Percentiles rank a stretch among this genome's conserved stretches.
Evolutionary conservation across 2,888 invertebrate species (phyloP).

Genomic region (Gandaritis pyraliata): DNA sequence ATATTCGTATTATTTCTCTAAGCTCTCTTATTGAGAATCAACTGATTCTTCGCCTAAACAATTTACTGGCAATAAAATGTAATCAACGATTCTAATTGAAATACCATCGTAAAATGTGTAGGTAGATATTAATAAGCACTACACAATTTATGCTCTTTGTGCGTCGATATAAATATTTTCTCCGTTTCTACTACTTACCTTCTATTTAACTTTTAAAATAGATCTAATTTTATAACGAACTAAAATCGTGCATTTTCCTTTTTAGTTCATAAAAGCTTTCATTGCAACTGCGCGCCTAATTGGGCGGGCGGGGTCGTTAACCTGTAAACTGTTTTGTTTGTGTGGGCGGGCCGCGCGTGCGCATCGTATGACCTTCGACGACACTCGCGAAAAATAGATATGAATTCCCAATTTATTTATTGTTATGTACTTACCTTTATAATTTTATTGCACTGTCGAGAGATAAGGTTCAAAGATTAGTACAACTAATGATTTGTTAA

Average conservation of each 20-base stretch:
- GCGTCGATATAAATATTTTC: neutral
- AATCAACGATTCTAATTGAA: slow-evolving; percentile 26
- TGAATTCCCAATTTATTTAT: slow-evolving; percentile 14
- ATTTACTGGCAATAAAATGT: slow-evolving; percentile 18
- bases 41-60: slow-evolving; percentile 16
- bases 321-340: slow-evolving; percentile 65
- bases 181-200: neutral
- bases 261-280: neutral
- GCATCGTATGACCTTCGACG: slow-evolving; percentile 67
- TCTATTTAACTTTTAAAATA: too few species aligned
- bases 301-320: slow-evolving; percentile 53
- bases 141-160: slow-evolving; percentile 10
- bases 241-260: too few species aligned
- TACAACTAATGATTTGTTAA: too few species aligned
- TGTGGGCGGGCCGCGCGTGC: slow-evolving; percentile 69
- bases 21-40: neutral
- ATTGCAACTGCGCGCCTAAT: slow-evolving; percentile 38
- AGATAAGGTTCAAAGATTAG: neutral
- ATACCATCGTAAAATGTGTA: slow-evolving; percentile 26
- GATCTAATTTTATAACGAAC: neutral
- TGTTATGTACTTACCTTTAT: neutral
- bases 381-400: slow-evolving; percentile 56
- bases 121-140: slow-evolving; percentile 5
- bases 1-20: neutral
- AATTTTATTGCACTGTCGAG: slow-evolving; percentile 1